Evolutionary conservation across 2,113 vertebrate genomes (phyloP).

Genomic region (Leptosomus discolor): DNA sequence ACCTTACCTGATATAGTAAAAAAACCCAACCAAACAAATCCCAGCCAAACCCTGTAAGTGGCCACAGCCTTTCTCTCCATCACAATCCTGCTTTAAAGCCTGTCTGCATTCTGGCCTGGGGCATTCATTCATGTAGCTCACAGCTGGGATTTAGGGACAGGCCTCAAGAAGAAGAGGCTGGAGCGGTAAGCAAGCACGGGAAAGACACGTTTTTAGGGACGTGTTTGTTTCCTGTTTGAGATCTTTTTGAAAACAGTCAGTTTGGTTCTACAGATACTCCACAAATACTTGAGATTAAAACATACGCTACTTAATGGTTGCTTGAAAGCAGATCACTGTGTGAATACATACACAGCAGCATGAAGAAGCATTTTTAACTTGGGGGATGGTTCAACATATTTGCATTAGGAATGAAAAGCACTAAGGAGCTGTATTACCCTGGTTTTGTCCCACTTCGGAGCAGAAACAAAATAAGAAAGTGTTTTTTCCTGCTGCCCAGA

Average conservation of each 20-base stretch:
- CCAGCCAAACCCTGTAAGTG: background rate
- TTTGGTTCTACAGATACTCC: background rate
- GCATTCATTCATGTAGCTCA: background rate
- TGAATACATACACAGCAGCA: background rate
- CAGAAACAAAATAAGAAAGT: background rate
- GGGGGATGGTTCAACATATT: background rate
- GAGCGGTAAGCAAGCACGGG: background rate
- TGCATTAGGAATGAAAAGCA: background rate
- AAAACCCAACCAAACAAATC: background rate
- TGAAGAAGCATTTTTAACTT: background rate
- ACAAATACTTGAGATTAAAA: background rate
- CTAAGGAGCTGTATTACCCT: background rate
- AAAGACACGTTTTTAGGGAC: background rate
- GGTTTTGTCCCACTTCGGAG: background rate
- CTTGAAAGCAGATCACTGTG: background rate
- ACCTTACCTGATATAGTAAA: background rate
- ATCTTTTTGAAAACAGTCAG: background rate
- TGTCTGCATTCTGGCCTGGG: background rate
- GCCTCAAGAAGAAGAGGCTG: background rate
- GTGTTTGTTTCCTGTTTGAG: background rate
- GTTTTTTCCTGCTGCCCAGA: background rate
- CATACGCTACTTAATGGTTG: background rate
- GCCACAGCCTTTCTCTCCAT: background rate
- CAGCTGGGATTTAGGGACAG: background rate
- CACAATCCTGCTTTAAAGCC: background rate